These are phyloP conservation scores for Atrina japonica DNA, from an alignment of 2,888 invertebrate genomes.

Conservation along the genomic window DNA sequence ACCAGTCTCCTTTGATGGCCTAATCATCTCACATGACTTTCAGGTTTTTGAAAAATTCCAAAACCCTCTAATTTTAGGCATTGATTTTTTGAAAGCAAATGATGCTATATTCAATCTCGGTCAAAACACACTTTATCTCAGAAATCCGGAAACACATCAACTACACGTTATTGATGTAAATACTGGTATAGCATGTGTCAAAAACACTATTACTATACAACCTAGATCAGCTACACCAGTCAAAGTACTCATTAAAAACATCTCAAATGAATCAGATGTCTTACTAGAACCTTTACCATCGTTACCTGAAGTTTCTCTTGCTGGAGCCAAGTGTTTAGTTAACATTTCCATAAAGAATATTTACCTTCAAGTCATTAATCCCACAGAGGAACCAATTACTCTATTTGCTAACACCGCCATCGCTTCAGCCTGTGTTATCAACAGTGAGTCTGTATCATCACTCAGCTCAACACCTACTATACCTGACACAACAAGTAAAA, in stretches of 20 bases:
- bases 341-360: slow-evolving; percentile 4
- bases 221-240: not conserved
- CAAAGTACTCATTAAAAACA: slow-evolving; percentile 4
- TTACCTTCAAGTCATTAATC: slow-evolving; percentile 7
- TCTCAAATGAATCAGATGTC: not conserved
- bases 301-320: slow-evolving; percentile 2
- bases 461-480: not conserved
- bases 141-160: not conserved
- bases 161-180: not conserved
- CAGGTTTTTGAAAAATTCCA: slow-evolving; percentile 15
- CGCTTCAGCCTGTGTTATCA: slow-evolving; percentile 3
- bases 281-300: not conserved
- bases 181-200: not conserved
- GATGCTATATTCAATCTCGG: slow-evolving; percentile 8
- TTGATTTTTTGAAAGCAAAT: not conserved
- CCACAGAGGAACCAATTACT: slow-evolving; percentile 2
- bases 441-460: not conserved
- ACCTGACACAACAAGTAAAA: no score
- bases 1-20: not conserved
- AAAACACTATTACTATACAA: not conserved
- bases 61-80: not conserved
- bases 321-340: slow-evolving; percentile 11
- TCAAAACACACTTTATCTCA: slow-evolving; percentile 1
- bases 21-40: slow-evolving; percentile 3
- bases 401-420: not conserved